phyloP scores from a whole-genome alignment of 2,888 invertebrate genomes.

The Cartodere bifasciata region DNA sequence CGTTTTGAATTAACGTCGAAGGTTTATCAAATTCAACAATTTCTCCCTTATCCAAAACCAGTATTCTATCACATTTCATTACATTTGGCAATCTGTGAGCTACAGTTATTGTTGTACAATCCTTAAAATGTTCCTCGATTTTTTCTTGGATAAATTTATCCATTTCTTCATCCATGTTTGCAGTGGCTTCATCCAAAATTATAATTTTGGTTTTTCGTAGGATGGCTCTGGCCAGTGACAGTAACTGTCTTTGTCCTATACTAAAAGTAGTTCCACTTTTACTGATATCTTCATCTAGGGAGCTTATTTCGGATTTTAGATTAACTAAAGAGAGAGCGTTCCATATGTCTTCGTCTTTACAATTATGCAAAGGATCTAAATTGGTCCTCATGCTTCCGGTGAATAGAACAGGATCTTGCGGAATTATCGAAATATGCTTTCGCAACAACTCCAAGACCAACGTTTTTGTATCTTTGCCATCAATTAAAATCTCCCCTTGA shows the following conservation, averaged over 20 bases:
- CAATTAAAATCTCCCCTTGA: slow-evolving; percentile 43
- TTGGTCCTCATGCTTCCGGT: slow-evolving; percentile 77
- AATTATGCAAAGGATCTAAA: slow-evolving; percentile 73
- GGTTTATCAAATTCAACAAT: slow-evolving; percentile 10
- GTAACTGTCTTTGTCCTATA: slow-evolving; percentile 9
- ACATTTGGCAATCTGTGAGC: slow-evolving; percentile 7
- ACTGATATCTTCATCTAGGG: slow-evolving; percentile 35
- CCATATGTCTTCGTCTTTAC: slow-evolving; percentile 68
- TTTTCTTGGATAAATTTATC: slow-evolving; percentile 8
- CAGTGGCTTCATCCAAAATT: slow-evolving; percentile 10
- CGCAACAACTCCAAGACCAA: slow-evolving; percentile 17
- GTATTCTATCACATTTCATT: slow-evolving; percentile 9
- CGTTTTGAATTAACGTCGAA: slow-evolving; percentile 6
- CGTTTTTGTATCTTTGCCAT: slow-evolving; percentile 50
- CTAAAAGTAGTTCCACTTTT: slow-evolving; percentile 8
- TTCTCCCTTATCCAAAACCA: slow-evolving; percentile 10
- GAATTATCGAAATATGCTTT: slow-evolving; percentile 64
- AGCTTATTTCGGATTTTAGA: slow-evolving; percentile 53
- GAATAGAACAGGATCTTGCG: slow-evolving; percentile 76
- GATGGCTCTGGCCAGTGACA: slow-evolving; percentile 9
- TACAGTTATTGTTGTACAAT: slow-evolving; percentile 7
- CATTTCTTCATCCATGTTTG: slow-evolving; percentile 10
- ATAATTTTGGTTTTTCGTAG: slow-evolving; percentile 9
- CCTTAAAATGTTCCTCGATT: slow-evolving; percentile 7
- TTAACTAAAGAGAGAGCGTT: slow-evolving; percentile 67